Evolutionary conservation across 2,113 vertebrate genomes (phyloP), one percentile per base, ranked within the genome.

Genomic region (Mus musculus): DNA sequence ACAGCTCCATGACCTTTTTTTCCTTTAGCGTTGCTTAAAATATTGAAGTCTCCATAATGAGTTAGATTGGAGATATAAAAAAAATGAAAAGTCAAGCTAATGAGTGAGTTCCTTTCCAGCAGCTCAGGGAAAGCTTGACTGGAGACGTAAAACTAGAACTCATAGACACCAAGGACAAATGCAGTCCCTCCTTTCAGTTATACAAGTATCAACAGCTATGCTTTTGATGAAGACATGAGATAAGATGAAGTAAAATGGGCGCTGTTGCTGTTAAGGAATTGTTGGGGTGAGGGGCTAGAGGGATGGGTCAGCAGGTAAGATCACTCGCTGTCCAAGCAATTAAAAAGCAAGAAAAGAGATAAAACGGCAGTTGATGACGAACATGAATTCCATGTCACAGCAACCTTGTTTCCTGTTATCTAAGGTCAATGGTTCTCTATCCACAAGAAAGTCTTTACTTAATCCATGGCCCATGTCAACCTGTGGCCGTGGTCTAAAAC

Each of bases 271-370:
- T 86, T 81, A 82, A 78, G 86, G 20, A 89, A 8, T 63, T 85
- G 4, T 77, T 93, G 19, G 63, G 24, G 30, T 1, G 12, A 2
- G 39, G 39, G 16, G 3, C 39, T 33, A 28, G 26, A 19, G n/a
- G 24, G 39, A 30, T 46, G 3, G 28, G 61, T 86, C 39, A 33
- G 28, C 39, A 33, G 82, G 11, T 46, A 22, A 86, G 63, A 63
- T 85, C 59, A 85, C n/a, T 84, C 28, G 81, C 81, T 65, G 24
- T 30, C 7, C 22, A 46, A 63, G 26, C 59, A 86, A 76, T 91
- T 52, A 75, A 85, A 96, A 88, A 63, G 77, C 61, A 90, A 78
- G 49, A 94, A 59, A 86, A 54, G 42, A 67, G 84, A 93, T 24
- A 67, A 96, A 91, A 93, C 39, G 17, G 82, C 49, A 93, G 63